phyloP scores from a whole-genome alignment of 2,113 vertebrate species.

The Chaenocephalus aceratus region DNA sequence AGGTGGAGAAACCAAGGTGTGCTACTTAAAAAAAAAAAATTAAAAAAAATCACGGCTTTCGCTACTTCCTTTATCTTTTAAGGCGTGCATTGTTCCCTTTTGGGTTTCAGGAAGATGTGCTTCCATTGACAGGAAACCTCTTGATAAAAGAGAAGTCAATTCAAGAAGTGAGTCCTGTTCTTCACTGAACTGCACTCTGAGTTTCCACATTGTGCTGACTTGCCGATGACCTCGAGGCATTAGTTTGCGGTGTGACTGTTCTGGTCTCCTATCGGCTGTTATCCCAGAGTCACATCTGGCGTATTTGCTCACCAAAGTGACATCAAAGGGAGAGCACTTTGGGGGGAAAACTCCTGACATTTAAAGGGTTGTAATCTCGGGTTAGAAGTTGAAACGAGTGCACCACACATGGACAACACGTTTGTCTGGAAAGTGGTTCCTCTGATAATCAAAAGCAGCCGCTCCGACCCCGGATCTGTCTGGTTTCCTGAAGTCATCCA shows the following conservation, averaged over 20 bases:
- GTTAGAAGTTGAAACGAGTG: constrained; percentile 11
- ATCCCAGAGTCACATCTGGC: constrained; percentile 49
- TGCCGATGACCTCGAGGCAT: constrained; percentile 27
- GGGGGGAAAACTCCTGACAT: not conserved
- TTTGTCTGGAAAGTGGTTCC: constrained; percentile 12
- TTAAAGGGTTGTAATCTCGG: constrained; percentile 30
- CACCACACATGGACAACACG: not conserved
- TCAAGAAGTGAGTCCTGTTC: constrained; percentile 4
- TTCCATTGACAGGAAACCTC: constrained; percentile 45
- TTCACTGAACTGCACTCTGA: no score
- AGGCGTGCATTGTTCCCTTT: no score
- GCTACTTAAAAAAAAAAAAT: not conserved
- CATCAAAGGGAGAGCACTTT: constrained; percentile 45
- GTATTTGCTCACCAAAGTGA: constrained; percentile 2
- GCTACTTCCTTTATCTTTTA: no score
- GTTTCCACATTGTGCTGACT: constrained; percentile 6
- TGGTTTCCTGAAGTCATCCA: constrained; percentile 50
- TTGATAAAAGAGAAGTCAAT: constrained; percentile 47
- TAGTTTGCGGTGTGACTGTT: constrained; percentile 34
- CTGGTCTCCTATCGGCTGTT: constrained; percentile 34
- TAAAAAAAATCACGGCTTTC: no score
- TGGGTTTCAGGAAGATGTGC: constrained; percentile 9
- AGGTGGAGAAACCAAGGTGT: constrained; percentile 26
- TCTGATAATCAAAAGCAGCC: not conserved
- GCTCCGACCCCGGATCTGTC: constrained; percentile 31